These are phyloP conservation scores for Sisyra nigra DNA, from an alignment of 2,888 invertebrate species.

Conservation along the genomic window DNA sequence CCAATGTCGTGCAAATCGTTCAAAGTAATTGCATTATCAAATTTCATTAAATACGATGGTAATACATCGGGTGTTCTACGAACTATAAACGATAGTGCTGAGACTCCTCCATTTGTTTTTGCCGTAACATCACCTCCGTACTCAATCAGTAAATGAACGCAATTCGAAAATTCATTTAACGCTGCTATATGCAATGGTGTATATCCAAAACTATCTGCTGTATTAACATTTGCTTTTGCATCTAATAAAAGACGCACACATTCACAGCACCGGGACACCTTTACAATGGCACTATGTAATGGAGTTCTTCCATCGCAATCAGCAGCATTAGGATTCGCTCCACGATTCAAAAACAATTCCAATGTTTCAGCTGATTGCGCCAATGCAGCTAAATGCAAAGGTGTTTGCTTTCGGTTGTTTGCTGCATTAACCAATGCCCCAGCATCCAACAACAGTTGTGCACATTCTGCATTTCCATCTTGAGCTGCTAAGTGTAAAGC, in stretches of 20 bases:
- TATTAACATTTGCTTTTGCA: constrained; percentile 56
- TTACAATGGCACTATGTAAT: constrained; percentile 64
- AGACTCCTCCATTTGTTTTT: constrained; percentile 64
- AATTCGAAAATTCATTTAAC: constrained; percentile 62
- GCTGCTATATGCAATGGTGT: constrained; percentile 72
- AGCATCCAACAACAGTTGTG: constrained; percentile 50
- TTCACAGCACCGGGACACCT: constrained; percentile 54
- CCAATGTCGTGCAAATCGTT: constrained; percentile 66
- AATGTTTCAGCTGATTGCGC: constrained; percentile 66
- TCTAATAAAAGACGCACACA: constrained; percentile 47
- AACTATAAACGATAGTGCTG: constrained; percentile 66
- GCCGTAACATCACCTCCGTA: constrained; percentile 70
- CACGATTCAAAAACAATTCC: constrained; percentile 47
- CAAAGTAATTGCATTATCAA: constrained; percentile 59
- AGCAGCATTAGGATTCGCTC: constrained; percentile 44
- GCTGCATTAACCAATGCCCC: constrained; percentile 61
- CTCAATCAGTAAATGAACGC: constrained; percentile 54
- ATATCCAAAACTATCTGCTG: constrained; percentile 66
- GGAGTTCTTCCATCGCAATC: constrained; percentile 66
- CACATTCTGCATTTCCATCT: constrained; percentile 69
- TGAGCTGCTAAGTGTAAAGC: constrained; percentile 79
- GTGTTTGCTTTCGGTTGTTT: constrained; percentile 63
- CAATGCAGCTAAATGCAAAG: constrained; percentile 68
- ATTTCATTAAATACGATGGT: constrained; percentile 48
- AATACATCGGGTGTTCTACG: constrained; percentile 72